Evolutionary conservation across 2,888 invertebrate genomes (phyloP), one percentile per base, ranked within the genome.

Genomic region (Neocrepidodera transversa): DNA sequence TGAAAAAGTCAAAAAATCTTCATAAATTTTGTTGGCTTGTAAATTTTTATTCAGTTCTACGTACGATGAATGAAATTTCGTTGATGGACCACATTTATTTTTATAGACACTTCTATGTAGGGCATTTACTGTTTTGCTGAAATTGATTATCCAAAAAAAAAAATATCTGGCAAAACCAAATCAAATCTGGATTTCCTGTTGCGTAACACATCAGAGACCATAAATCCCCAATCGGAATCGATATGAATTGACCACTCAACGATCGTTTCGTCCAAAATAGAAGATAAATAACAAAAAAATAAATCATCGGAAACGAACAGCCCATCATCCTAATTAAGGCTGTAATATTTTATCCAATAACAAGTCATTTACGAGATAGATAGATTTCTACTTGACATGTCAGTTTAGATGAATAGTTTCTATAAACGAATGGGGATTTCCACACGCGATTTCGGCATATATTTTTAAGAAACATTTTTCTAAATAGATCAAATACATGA

Each of bases 291-390:
- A 48, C 32, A n/a, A n/a, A 4, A 32, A 52, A 53, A 30, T 53
- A 30, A 16, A 52, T 32, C 43, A 42, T 42, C 28, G 17, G 40
- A 26, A 42, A 52, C 40, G 11, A 42, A 28, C 30, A 40, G 51
- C 40, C 42, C 52, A 43, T 53, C 52, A 43, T 53, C 43, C 43
- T 53, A 53, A 43, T 43, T 53, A 43, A 28, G 17, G 42, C 10
- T n/a, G 20, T 43, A 43, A 53, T 53, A 43, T 53, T 53, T 53
- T 32, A 43, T 43, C 30, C 43, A 28, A 43, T 32, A 43, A 52
- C 40, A 26, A 20, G 10, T 11, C 13, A 53, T 30, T n/a, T n/a
- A n/a, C n/a, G n/a, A n/a, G 32, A 5, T 18, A 32, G 32, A 53
- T 53, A n/a, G 16, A 43, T 43, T 42, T 43, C 16, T 16, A 7